Evolutionary conservation across 2,888 invertebrate species (phyloP), one percentile per base, ranked within the genome.

Genomic region (Epinotia demarniana): DNA sequence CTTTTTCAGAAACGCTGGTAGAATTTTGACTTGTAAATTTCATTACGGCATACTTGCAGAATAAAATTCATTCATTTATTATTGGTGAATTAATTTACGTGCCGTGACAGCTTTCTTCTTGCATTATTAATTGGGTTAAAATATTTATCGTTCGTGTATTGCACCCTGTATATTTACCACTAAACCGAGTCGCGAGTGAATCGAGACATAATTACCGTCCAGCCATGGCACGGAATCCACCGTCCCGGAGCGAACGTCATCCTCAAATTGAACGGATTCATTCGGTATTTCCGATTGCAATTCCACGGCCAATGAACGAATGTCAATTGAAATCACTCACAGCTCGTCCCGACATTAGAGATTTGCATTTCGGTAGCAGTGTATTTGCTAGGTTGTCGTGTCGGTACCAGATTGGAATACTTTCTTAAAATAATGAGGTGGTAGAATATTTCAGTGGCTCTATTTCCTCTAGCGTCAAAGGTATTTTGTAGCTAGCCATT

Each of bases 241-340:
- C 68, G 58, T 84, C 83, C 85, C 83, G 81, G 78, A 77, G 78
- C 79, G 81, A 79, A 82, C 85, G 84, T 85, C 87, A 86, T 85
- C 86, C 85, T 81, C 85, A 86, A 90, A 89, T 90, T 88, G 86
- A 82, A 82, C 82, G 84, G 85, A 88, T 88, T 90, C 87, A 90
- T 88, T 88, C 84, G 86, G 86, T 86, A 90, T 90, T 90, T 90
- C 91, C 89, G 86, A 85, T 84, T 87, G 88, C 87, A 87, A 87
- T 90, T 86, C 87, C 84, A 83, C 81, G 82, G 84, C 85, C 85
- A 89, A 88, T 88, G 63, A 72, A 72, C 63, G 75, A 76, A 76
- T 68, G 75, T 76, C 72, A 80, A 82, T 80, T 80, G 80, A 78
- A 81, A 80, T 72, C 72, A 72, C 63, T 68, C 73, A 73, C 64